Conservation (phyloP, 1,140 invertebrate species). For the Cylas formicarius region DNA sequence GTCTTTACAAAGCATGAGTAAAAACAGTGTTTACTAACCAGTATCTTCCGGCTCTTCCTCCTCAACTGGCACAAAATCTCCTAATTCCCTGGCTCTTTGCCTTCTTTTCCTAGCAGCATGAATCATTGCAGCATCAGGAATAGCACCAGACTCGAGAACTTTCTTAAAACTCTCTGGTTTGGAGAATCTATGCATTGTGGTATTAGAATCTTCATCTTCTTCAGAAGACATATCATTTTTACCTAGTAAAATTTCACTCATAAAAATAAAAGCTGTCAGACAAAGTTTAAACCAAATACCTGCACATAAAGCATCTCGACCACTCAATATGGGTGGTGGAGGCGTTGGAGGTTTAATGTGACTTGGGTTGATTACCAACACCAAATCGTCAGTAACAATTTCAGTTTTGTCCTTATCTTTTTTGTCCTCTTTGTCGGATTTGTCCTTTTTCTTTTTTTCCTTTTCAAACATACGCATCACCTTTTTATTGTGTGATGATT, state of each 20-base stretch:
- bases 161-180: constrained; percentile 61
- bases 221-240: constrained; percentile 67
- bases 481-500: constrained; percentile 87
- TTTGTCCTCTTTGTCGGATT: constrained; percentile 45
- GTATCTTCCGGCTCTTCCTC: constrained; percentile 49
- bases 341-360: constrained; percentile 34
- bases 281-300: constrained; percentile 39
- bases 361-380: constrained; percentile 42
- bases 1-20: not conserved
- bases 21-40: constrained; percentile 21
- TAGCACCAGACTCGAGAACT: constrained; percentile 75
- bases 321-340: constrained; percentile 57
- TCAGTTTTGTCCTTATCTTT: constrained; percentile 49
- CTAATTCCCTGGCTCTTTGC: constrained; percentile 77
- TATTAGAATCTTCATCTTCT: constrained; percentile 43
- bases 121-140: constrained; percentile 94
- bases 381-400: constrained; percentile 54
- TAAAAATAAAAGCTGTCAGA: not conserved
- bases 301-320: constrained; percentile 68
- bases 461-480: constrained; percentile 80
- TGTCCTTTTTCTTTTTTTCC: constrained; percentile 63
- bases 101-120: constrained; percentile 88
- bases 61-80: constrained; percentile 74
- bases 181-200: constrained; percentile 50
- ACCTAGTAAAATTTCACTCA: constrained; percentile 22